A percentile compares a stretch with the other conserved stretches of the same genome.
phyloP scores from a whole-genome alignment of 2,888 invertebrate species.

The Euzetes globulus region DNA sequence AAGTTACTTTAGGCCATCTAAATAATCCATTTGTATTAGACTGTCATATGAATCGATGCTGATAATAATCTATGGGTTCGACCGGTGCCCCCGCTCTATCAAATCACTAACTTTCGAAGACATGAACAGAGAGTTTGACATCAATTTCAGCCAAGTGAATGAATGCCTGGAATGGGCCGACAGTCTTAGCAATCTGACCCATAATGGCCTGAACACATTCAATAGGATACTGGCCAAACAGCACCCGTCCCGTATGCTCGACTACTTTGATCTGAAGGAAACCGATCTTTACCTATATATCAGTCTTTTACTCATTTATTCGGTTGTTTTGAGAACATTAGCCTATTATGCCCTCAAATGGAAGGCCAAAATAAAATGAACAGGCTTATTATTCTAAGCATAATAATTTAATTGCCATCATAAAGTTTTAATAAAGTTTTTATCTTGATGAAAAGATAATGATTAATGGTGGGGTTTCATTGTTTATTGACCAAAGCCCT shows the following conservation, averaged over 20 bases:
- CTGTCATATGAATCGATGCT: conserved; percentile 20
- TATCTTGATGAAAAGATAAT: no score
- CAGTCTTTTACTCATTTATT: conserved; percentile 8
- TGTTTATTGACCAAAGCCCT: not conserved
- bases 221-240: not conserved
- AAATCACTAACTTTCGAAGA: not conserved
- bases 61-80: conserved; percentile 31
- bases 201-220: conserved; percentile 3
- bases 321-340: conserved; percentile 20
- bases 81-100: not conserved
- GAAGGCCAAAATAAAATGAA: not conserved
- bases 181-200: conserved; percentile 4
- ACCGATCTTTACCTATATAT: conserved; percentile 23
- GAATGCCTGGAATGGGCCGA: not conserved
- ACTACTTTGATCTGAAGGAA: conserved; percentile 10
- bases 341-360: conserved; percentile 27
- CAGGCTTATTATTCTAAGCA: no score
- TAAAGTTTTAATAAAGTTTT: no score
- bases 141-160: not conserved
- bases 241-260: conserved; percentile 17
- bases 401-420: no score
- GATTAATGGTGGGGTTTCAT: no score
- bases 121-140: not conserved
- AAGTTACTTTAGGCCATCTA: not conserved
- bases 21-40: conserved; percentile 1